These are phyloP conservation scores for Aselliscus stoliczkanus DNA, from an alignment of 2,797 vertebrate species.

Conservation along the genomic window DNA sequence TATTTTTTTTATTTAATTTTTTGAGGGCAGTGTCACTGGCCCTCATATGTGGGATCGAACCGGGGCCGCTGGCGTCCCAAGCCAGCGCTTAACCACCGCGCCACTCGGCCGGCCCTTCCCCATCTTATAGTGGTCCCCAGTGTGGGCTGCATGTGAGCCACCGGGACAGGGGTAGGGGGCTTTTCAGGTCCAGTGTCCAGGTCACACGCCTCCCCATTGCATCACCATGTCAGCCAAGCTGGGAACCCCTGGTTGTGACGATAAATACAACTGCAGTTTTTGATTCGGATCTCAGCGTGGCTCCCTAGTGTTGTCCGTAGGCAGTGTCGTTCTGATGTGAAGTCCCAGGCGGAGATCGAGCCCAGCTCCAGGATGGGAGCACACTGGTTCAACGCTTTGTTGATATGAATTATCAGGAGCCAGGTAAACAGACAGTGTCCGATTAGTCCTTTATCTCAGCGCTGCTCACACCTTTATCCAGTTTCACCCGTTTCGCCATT, in stretches of 20 bases:
- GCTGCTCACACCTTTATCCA: not conserved
- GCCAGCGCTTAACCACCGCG: too few relatives aligned
- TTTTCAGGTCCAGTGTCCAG: accelerated
- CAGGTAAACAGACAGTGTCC: too few relatives aligned
- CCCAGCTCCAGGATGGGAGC: not conserved
- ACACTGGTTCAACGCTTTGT: accelerated
- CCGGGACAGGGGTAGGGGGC: not conserved
- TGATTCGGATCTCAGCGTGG: not conserved
- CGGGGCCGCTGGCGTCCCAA: too few relatives aligned
- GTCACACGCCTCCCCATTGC: accelerated
- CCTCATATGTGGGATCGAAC: too few relatives aligned
- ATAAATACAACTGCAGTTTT: not conserved
- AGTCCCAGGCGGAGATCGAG: not conserved
- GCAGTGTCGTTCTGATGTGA: not conserved
- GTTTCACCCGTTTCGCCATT: accelerated
- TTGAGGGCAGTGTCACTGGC: too few relatives aligned
- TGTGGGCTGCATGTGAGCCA: accelerated
- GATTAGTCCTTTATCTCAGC: accelerated
- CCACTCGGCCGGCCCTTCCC: too few relatives aligned
- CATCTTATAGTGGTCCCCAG: not conserved
- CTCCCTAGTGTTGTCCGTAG: not conserved
- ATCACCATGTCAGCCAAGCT: accelerated
- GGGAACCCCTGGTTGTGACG: accelerated
- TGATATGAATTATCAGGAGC: not conserved
- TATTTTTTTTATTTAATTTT: too few relatives aligned